Base-by-base conservation (phyloP, 2,888 invertebrate genomes). In the Hypercompe scribonia region DNA sequence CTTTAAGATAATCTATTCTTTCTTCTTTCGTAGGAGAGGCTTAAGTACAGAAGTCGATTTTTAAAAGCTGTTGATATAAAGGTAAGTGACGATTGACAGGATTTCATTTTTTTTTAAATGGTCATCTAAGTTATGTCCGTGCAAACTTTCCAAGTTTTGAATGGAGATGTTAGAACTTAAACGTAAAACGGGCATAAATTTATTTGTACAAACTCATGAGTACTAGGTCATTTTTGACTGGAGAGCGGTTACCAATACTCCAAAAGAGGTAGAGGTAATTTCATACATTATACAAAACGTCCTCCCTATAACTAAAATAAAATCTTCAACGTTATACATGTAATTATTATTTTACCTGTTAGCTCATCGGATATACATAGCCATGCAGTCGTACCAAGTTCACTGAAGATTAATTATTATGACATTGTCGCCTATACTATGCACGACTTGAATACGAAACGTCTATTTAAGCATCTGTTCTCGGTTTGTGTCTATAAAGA, bases 311-410 rank as follows among this genome's bases (percentile, higher is more conserved):
- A n/a, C 50, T 54, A 54, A 54, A 24, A 39, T 66, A n/a, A 34
- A n/a, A 46, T 11, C 0, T 21, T 31, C 4, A 54, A 36, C 5
- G 21, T 65, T 8, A 31, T 33, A 33, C n/a, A n/a, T n/a, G n/a
- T n/a, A n/a, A n/a, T 50, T 61, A 34, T n/a, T 31, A 15, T 36
- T 68, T 67, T 68, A 65, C 68, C 68, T 71, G 70, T 58, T 67
- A 67, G 39, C 46, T 63, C 70, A 67, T 74, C 31, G 28, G 31
- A 39, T 28, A 65, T 50, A 70, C 64, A 61, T 70, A 68, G 18
- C 39, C 84, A 78, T 76, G 70, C 70, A 77, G 73, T 67, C 70
- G 68, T 72, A 74, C 73, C 83, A 86, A 85, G 84, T 85, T 82
- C 84, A 80, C 74, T 33, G 72, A 74, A 75, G 78, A 82, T 68